These are phyloP conservation scores for Urophycis tenuis DNA, from an alignment of 2,797 vertebrate species.

Conservation along the genomic window DNA sequence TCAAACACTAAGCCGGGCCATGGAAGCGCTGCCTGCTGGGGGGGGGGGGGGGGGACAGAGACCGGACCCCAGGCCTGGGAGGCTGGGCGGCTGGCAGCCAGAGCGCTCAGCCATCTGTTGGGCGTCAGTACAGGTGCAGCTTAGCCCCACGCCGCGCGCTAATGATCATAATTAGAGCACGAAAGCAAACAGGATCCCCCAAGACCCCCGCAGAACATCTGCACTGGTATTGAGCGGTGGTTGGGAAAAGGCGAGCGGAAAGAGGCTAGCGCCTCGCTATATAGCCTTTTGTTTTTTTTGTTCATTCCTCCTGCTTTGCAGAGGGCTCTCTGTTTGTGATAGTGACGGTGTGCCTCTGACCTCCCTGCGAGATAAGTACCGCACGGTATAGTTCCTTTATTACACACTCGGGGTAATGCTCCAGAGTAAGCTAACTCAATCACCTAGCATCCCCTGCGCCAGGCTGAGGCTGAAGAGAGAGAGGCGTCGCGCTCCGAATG, in stretches of 20 bases:
- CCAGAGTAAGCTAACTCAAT: no score
- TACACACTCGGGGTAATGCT: no score
- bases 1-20: neutral
- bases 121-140: constrained; percentile 45
- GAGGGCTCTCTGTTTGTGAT: no score
- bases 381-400: no score
- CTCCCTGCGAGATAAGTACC: no score
- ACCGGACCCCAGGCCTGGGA: constrained; percentile 3
- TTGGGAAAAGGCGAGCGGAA: neutral
- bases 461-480: no score
- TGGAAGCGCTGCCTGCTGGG: neutral
- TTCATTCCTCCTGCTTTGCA: neutral
- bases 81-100: constrained; percentile 28
- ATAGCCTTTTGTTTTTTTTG: neutral
- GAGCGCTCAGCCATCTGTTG: constrained; percentile 41
- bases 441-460: no score
- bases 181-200: constrained; percentile 35
- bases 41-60: constrained; percentile 1
- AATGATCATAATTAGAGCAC: constrained; percentile 59
- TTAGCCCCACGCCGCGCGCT: constrained; percentile 45
- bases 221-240: constrained; percentile 6
- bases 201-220: constrained; percentile 33
- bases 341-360: no score
- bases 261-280: neutral
- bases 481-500: no score